Evolutionary conservation across 2,113 vertebrate species (phyloP).

Genomic region (Axis porcinus): DNA sequence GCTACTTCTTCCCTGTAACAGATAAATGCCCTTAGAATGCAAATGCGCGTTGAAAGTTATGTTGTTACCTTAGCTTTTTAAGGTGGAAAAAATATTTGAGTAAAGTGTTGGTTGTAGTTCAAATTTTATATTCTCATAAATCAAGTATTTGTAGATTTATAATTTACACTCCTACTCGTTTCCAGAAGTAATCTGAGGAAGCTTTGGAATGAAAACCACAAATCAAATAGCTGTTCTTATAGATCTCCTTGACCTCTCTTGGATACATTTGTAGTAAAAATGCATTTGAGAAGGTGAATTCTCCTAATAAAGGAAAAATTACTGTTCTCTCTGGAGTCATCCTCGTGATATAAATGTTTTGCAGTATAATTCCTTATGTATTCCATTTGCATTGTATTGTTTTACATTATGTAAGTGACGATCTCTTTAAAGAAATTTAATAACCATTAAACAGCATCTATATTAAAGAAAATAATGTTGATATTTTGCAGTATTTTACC

Average conservation of each 20-base stretch:
- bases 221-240: constrained; percentile 50
- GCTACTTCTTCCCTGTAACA: background rate
- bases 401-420: background rate
- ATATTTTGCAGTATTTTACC: constrained; percentile 3
- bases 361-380: background rate
- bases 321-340: constrained; percentile 42
- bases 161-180: constrained; percentile 21
- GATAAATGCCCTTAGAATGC: constrained; percentile 58
- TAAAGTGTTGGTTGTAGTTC: background rate
- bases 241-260: background rate
- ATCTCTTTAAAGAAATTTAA: constrained; percentile 18
- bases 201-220: constrained; percentile 57
- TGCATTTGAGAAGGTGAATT: constrained; percentile 58
- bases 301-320: constrained; percentile 46
- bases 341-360: constrained; percentile 43
- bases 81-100: background rate
- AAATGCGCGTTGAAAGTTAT: background rate
- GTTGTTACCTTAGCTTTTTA: background rate
- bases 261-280: constrained; percentile 13
- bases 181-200: constrained; percentile 55
- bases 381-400: constrained; percentile 29
- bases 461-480: background rate
- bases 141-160: constrained; percentile 37
- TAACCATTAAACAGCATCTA: background rate
- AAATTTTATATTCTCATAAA: background rate